Conservation (phyloP, 2,888 invertebrate genomes). For the Archips crataeganus region DNA sequence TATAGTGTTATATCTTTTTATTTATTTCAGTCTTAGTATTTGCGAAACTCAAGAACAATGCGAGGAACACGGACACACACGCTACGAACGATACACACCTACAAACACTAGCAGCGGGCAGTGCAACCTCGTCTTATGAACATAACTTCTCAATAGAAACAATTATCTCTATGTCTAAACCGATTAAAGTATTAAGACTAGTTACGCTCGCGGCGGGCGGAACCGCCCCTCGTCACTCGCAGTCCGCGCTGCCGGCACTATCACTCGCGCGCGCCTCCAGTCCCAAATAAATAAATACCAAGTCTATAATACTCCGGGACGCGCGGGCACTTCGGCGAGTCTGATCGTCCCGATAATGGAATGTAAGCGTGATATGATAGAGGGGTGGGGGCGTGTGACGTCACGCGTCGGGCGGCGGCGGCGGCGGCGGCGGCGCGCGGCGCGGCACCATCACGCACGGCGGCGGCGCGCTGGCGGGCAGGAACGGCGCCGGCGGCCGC, state of each 20-base stretch:
- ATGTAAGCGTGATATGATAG: constrained; percentile 82
- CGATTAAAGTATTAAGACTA: constrained; percentile 69
- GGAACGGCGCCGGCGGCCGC: constrained; percentile 64
- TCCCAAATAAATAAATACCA: constrained; percentile 83
- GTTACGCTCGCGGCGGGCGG: constrained; percentile 54
- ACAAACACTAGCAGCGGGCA: constrained; percentile 64
- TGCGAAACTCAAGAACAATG: constrained; percentile 80
- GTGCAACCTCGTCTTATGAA: constrained; percentile 61
- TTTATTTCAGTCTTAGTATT: constrained; percentile 85
- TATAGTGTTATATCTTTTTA: constrained; percentile 81
- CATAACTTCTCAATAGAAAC: constrained; percentile 66
- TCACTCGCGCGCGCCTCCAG: constrained; percentile 51
- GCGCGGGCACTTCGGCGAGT: constrained; percentile 69
- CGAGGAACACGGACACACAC: constrained; percentile 72
- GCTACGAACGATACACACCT: constrained; percentile 59
- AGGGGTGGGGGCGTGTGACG: constrained; percentile 55
- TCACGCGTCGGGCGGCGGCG: constrained; percentile 59
- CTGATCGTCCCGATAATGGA: constrained; percentile 81
- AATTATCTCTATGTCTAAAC: constrained; percentile 64
- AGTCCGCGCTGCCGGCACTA: constrained; percentile 44
- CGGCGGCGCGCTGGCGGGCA: constrained; percentile 64
- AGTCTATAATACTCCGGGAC: constrained; percentile 82
- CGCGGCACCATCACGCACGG: constrained; percentile 69
- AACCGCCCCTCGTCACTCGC: constrained; percentile 47
- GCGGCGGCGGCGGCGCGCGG: constrained; percentile 51